A percentile compares a stretch with the other conserved stretches of the same genome.
These are phyloP conservation scores for Drosophila koepferae DNA, from an alignment of 2,888 invertebrate genomes.

Conservation along the genomic window DNA sequence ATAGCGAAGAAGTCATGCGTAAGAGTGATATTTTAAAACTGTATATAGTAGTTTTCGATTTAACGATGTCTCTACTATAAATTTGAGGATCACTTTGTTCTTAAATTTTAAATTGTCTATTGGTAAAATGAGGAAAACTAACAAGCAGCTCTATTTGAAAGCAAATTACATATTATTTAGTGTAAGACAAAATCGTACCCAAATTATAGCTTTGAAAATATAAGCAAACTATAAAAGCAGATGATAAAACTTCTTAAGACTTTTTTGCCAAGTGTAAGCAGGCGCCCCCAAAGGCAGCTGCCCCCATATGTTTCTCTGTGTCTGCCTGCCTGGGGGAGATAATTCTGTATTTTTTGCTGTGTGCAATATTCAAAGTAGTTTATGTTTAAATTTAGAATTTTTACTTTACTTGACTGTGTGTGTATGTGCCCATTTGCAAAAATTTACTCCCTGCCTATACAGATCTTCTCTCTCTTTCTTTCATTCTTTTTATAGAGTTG, in stretches of 20 bases:
- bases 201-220: background rate
- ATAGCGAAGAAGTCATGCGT: too few relatives aligned
- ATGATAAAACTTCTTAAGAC: background rate
- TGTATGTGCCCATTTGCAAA: slow-evolving; percentile 41
- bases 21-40: background rate
- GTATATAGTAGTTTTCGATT: too few relatives aligned
- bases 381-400: slow-evolving; percentile 64
- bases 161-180: too few relatives aligned
- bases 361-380: slow-evolving; percentile 42
- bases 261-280: slow-evolving; percentile 8
- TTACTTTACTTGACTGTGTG: slow-evolving; percentile 11
- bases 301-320: background rate
- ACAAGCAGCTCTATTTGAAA: too few relatives aligned
- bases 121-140: too few relatives aligned
- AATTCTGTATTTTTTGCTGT: slow-evolving; percentile 20
- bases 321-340: slow-evolving; percentile 58
- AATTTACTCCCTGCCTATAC: slow-evolving; percentile 22
- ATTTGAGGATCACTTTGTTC: too few relatives aligned
- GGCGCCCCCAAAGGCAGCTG: slow-evolving; percentile 59
- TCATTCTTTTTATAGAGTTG: background rate
- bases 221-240: background rate
- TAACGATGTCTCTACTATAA: too few relatives aligned
- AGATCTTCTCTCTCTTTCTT: background rate
- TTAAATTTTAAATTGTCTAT: too few relatives aligned
- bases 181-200: too few relatives aligned